Evolutionary conservation across 2,797 vertebrate genomes (phyloP), one percentile per base, ranked within the genome.

Genomic region (Karalla daura): DNA sequence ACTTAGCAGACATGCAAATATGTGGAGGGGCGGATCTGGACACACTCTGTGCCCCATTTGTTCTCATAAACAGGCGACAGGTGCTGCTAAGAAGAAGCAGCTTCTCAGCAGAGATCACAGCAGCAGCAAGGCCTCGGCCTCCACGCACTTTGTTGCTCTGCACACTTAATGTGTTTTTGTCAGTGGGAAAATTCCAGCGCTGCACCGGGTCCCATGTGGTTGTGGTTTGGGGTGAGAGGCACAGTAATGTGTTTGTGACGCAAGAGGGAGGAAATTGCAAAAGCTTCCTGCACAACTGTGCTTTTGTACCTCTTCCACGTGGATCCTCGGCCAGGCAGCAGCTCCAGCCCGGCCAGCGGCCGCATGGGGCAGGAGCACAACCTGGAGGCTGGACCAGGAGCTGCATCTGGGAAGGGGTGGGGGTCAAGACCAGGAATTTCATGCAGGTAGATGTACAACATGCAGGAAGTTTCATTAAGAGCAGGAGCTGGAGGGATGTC

Each of bases 221-320:
- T 94, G 90, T 92, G 91, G 93, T 94, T 93, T 92, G 77, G n/a
- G 84, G 81, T 80, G 76, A 82, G 76, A 90, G 86, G 69, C 86
- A 88, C 83, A 90, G 78, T 89, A 78, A 83, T 88, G 87, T 60
- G 50, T 86, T 86, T 90, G 88, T 90, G 91, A 93, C 81, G 89
- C 90, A 92, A 89, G 72, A 80, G 49, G 68, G 78, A 92, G 92
- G 91, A 93, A 93, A 93, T 92, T 90, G 85, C 88, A 79, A 75
- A 87, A 84, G 86, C 86, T 93, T 93, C 92, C 91, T 91, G 91
- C 78, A 90, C 88, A 91, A 91, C 85, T 84, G 80, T 83, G 84
- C 88, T 86, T 86, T 81, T 89, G 88, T 88, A 88, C 81, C 78
- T 86, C 84, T 87, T 90, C 87, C 91, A 92, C 89, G 90, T 91